Percentiles rank a stretch among this genome's conserved stretches.
phyloP scores from a whole-genome alignment of 2,113 vertebrate species.

The Elephas maximus region DNA sequence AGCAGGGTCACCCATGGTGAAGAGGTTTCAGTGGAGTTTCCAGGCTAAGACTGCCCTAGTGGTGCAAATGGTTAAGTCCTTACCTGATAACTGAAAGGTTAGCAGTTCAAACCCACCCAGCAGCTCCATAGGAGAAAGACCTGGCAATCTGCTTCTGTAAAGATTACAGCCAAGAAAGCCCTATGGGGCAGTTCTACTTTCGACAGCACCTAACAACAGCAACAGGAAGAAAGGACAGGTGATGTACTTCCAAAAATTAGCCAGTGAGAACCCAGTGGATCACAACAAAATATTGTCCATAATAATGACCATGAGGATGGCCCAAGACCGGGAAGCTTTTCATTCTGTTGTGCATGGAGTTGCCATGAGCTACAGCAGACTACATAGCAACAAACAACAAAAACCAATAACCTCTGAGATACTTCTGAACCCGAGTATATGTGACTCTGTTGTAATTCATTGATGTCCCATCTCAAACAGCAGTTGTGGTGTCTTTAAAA shows the following conservation, averaged over 20 bases:
- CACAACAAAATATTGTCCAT: neutral
- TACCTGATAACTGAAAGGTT: neutral
- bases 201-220: neutral
- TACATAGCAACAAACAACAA: neutral
- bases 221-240: neutral
- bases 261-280: neutral
- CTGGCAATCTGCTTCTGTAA: neutral
- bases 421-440: neutral
- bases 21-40: neutral
- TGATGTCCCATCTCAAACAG: neutral
- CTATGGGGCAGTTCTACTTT: neutral
- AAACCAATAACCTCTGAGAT: neutral
- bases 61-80: neutral
- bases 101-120: neutral
- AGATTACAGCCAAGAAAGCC: neutral
- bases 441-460: neutral
- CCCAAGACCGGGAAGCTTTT: neutral
- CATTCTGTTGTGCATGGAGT: neutral
- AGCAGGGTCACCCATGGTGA: too few relatives aligned
- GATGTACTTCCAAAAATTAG: neutral
- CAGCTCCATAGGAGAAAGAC: neutral
- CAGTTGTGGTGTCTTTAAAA: neutral
- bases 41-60: neutral
- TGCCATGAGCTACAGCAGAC: neutral
- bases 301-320: neutral